These are phyloP conservation scores for Hyposmocoma kahamanoa DNA, from an alignment of 1,140 invertebrate species.

Conservation along the genomic window DNA sequence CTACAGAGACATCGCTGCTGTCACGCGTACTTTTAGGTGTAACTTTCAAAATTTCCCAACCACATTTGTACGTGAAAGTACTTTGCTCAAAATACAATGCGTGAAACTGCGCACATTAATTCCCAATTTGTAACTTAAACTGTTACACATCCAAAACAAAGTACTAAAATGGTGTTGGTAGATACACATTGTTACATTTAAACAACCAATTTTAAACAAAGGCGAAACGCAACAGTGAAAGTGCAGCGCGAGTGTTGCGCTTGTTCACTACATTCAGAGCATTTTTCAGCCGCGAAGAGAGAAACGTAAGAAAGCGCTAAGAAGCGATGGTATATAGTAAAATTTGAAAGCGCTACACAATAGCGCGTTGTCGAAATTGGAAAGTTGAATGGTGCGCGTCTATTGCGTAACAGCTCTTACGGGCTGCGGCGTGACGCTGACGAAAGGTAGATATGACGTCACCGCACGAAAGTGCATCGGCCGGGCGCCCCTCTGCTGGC, in stretches of 20 bases:
- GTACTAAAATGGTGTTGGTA: too few relatives aligned
- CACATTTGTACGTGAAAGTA: too few relatives aligned
- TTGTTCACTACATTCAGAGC: slow-evolving; percentile 46
- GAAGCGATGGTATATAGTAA: slow-evolving; percentile 59
- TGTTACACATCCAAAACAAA: too few relatives aligned
- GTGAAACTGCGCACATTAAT: too few relatives aligned
- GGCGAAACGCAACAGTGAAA: slow-evolving; percentile 54
- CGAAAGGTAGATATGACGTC: slow-evolving; percentile 68
- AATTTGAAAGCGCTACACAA: slow-evolving; percentile 72
- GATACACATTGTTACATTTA: too few relatives aligned
- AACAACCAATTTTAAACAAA: slow-evolving; percentile 19
- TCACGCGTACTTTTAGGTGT: slow-evolving; percentile 44
- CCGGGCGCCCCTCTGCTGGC: slow-evolving; percentile 40
- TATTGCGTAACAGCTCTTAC: slow-evolving; percentile 68
- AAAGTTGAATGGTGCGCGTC: slow-evolving; percentile 66
- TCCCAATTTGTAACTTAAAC: too few relatives aligned
- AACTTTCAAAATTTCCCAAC: slow-evolving; percentile 13
- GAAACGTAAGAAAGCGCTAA: slow-evolving; percentile 65
- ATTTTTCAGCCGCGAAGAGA: slow-evolving; percentile 62
- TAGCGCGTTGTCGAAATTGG: slow-evolving; percentile 72
- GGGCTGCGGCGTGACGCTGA: slow-evolving; percentile 62
- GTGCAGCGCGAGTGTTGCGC: slow-evolving; percentile 49
- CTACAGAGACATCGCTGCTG: slow-evolving; percentile 34
- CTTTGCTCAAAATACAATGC: too few relatives aligned
- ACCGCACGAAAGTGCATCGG: slow-evolving; percentile 67